These are phyloP conservation scores for Anhinga rufa DNA, from an alignment of 2,113 vertebrate genomes.

Conservation along the genomic window DNA sequence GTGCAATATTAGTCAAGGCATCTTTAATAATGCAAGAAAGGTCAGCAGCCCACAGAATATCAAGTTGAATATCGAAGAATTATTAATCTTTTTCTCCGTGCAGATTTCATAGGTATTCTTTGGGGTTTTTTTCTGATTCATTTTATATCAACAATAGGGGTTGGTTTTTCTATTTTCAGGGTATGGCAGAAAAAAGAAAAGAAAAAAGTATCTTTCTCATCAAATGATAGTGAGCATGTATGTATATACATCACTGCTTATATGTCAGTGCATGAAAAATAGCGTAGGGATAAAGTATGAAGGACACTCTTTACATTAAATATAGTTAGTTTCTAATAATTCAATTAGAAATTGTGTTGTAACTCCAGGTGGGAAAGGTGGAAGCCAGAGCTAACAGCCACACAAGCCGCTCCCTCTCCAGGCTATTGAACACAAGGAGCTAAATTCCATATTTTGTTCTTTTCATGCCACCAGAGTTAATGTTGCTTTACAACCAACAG, in stretches of 20 bases:
- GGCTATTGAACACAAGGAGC: not conserved
- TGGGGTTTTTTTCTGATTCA: not conserved
- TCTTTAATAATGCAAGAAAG: slow-evolving; percentile 63
- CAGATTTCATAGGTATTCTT: not conserved
- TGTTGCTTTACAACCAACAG: not conserved
- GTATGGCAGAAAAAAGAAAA: not conserved
- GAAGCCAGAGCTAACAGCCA: not conserved
- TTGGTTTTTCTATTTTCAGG: not conserved
- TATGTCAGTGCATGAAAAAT: not conserved
- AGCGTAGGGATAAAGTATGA: not conserved
- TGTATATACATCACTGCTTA: not conserved
- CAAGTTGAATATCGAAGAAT: not conserved
- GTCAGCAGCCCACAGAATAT: slow-evolving; percentile 33
- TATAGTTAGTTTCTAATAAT: not conserved
- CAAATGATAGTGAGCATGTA: not conserved
- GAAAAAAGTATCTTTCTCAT: not conserved
- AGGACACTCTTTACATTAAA: not conserved
- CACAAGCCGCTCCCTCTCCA: not conserved
- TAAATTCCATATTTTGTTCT: not conserved
- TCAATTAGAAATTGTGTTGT: not conserved
- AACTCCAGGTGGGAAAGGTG: not conserved
- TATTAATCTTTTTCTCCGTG: not conserved
- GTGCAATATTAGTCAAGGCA: slow-evolving; percentile 23
- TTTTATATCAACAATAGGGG: not conserved
- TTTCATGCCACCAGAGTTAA: not conserved